Base-by-base conservation (phyloP, 2,797 vertebrate genomes). In the Melopsittacus undulatus region DNA sequence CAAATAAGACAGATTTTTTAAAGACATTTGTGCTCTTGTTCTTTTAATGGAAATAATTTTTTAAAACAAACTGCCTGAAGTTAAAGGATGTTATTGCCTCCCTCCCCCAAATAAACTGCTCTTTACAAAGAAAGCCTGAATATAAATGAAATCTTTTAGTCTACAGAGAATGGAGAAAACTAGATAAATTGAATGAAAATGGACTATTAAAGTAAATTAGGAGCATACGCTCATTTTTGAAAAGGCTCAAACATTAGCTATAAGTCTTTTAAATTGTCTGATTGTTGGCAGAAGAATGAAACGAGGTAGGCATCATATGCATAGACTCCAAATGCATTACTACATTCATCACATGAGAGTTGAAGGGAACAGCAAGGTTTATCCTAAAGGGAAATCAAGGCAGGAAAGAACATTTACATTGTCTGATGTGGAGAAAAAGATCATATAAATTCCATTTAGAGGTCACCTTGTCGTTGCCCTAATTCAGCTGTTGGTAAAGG, bases 191-290 rank as follows among this genome's bases (percentile, higher is more conserved):
- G 84, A 92, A 92, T 77, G 83, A 94, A 96, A 96, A 75, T 83
- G 85, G 85, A 81, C 81, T 94, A 85, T 91, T 96, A 94, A 96
- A 91, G 66, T 67, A 96, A 96, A 97, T 96, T 94, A 97, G 86
- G 20, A 91, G 59, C 70, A 91, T 87, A 89, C 11, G 3, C 43
- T 89, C 38, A 24, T 88, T 83, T 94, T 83, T 76, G 48, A 78
- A 95, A 95, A 76, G n/a, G 40, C 12, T 93, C 69, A 75, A 83
- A 81, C 68, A 80, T 94, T 89, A 93, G 32, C 78, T 94, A 15
- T 83, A 87, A 90, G 92, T 83, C 91, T 95, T 89, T 89, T 90
- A 88, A 94, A 94, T 61, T 7, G 30, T 9, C 38, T 88, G 85
- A 80, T 64, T 92, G 88, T 89, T 93, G 85, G 72, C 6, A 13